Evolutionary conservation across 1,140 invertebrate genomes (phyloP), one percentile per base, ranked within the genome.

Genomic region (Geopemphigus sp.): DNA sequence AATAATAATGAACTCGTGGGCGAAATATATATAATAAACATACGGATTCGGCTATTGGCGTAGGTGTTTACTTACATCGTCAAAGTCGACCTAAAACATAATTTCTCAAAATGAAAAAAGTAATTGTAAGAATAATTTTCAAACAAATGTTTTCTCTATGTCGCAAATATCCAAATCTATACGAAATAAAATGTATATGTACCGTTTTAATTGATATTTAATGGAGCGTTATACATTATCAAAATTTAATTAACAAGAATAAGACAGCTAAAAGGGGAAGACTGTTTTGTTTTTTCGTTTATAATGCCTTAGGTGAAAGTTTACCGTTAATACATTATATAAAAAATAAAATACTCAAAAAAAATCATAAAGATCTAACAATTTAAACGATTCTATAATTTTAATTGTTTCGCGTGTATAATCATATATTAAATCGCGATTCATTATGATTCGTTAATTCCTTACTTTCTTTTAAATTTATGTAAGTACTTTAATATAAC

Each of bases 181-280:
- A 59, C 22, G 8, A 8, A 63, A 63, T 32, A 32, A 29, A 15
- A 12, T 63, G 59, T 5, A 63, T 50, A 6, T 4, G n/a, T 76
- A 76, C 72, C 72, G 56, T 78, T 61, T 78, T 78, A 78, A 78
- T 78, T 61, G 14, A 63, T 47, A 61, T 61, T 78, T 78, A 78
- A 78, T 78, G 57, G 22, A 63, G 11, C 56, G 15, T 45, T 50
- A 78, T 63, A 59, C n/a, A 61, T 63, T 63, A 78, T 78, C 57
- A 78, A 63, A 78, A 78, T 47, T 61, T 0, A 78, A 78, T 78
- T 78, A 78, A 78, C 14, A 19, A 0, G 57, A 57, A 73, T 56
- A 73, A 22, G 22, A 45, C 57, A 22, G 14, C 53, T 11, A 12
- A 1, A 11, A 29, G 4, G 0, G 17, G 50, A 54, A 29, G 10